Base-by-base conservation (phyloP, 2,888 invertebrate species). In the Punctoribates punctum region DNA sequence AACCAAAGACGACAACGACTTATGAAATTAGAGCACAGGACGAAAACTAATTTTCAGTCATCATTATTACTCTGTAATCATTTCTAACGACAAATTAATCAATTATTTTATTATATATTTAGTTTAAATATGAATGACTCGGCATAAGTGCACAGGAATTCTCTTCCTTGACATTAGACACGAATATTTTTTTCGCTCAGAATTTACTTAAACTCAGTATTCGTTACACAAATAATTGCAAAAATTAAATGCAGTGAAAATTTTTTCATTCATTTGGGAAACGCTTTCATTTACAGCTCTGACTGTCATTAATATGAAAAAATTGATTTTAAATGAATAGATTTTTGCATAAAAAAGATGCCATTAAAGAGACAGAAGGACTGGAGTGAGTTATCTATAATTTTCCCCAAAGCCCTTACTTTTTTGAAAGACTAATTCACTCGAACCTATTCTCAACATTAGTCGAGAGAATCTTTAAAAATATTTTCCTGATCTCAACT, bases 81-180 rank as follows among this genome's bases (percentile, higher is more conserved):
- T 23, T 29, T 57, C 13, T 13, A 60, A 60, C 60, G 60, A 60
- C 60, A 60, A 60, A 60, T 60, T 60, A 60, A 60, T 60, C 57
- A 57, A 57, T 57, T 57, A 60, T 25, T 60, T 60, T 60, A 60
- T 60, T 60, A 29, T 60, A 60, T 57, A 57, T 57, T 23, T 57
- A 23, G 23, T 57, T 57, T 25, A 57, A 57, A 20, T 57, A 23
- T 5, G 57, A 57, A 57, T 57, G 20, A 57, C 23, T 57, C 25
- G 20, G 6, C 57, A 57, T 20, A 27, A 29, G 27, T 51, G 51
- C n/a, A 51, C n/a, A n/a, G 20, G 17, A 51, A 20, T 17, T 51
- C 29, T 42, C 60, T 60, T 60, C 60, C 27, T 17, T 60, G 60
- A 60, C 60, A 60, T 60, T 29, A 60, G 60, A 60, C 60, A 60